Evolutionary conservation across 1,140 invertebrate species (phyloP).

Genomic region (Zophobas atratus): DNA sequence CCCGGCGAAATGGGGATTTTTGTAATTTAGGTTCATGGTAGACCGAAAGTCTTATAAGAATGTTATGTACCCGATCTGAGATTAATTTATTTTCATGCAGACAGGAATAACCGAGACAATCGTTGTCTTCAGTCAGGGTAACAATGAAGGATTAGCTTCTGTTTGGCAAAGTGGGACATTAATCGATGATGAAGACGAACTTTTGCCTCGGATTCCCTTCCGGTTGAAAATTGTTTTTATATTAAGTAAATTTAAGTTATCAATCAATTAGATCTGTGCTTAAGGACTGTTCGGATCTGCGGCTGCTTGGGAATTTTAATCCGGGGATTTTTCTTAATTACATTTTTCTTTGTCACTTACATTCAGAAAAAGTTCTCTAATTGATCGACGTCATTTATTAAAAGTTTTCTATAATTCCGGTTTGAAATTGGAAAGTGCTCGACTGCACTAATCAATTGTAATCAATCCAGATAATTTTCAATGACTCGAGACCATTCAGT

Average conservation of each 20-base stretch:
- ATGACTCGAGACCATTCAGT: constrained; percentile 1
- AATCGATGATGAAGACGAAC: constrained; percentile 34
- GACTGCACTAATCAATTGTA: constrained; percentile 34
- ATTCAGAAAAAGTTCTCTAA: constrained; percentile 33
- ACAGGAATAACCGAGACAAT: constrained; percentile 25
- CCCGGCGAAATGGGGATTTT: constrained; percentile 9
- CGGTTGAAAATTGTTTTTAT: constrained; percentile 34
- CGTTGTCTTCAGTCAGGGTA: constrained; percentile 29
- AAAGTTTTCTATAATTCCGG: constrained; percentile 39
- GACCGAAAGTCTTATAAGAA: constrained; percentile 12
- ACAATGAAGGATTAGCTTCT: constrained; percentile 37
- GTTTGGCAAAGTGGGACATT: constrained; percentile 24
- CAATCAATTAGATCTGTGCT: constrained; percentile 33
- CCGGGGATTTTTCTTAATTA: constrained; percentile 28
- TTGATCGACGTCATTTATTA: constrained; percentile 41
- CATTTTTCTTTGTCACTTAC: constrained; percentile 28
- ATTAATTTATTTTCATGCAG: constrained; percentile 38
- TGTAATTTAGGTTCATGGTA: constrained; percentile 12
- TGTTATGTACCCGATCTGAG: constrained; percentile 6
- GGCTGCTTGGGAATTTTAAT: constrained; percentile 26
- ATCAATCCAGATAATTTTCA: constrained; percentile 42
- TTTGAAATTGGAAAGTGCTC: constrained; percentile 37
- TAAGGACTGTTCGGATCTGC: constrained; percentile 17
- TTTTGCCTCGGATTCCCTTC: neutral
- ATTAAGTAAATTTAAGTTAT: constrained; percentile 36